Percentiles rank a stretch among this genome's conserved stretches.
Conservation (phyloP, 35 echinoderm and acorn worm genomes). For the Hemicentrotus pulcherrimus region DNA sequence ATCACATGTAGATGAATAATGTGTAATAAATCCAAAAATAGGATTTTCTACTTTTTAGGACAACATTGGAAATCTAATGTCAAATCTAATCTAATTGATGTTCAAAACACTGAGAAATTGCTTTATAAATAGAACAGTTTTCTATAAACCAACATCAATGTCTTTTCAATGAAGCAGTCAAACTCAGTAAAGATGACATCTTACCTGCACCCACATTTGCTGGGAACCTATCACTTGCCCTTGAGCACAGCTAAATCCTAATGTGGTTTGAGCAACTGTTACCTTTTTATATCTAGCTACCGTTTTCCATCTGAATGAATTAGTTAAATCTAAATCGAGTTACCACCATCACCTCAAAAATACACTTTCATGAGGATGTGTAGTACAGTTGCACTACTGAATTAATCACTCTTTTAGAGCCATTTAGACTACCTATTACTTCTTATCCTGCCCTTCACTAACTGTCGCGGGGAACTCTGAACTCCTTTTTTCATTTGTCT, state of each 20-base stretch:
- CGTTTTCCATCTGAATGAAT: background rate
- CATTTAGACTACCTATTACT: background rate
- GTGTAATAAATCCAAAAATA: too few species aligned
- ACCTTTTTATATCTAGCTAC: background rate
- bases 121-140: too few species aligned
- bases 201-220: background rate
- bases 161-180: too few species aligned
- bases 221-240: background rate
- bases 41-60: too few species aligned
- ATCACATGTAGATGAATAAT: too few species aligned
- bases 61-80: too few species aligned
- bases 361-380: background rate
- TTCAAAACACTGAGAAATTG: too few species aligned
- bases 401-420: background rate
- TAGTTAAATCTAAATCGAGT: background rate
- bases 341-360: background rate
- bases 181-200: background rate
- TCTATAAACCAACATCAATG: too few species aligned
- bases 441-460: background rate
- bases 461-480: background rate
- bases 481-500: background rate
- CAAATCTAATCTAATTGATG: too few species aligned
- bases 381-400: background rate
- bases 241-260: background rate
- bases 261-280: background rate